phyloP scores from a whole-genome alignment of 2,888 invertebrate genomes.

The Leptinotarsa tumamoca region DNA sequence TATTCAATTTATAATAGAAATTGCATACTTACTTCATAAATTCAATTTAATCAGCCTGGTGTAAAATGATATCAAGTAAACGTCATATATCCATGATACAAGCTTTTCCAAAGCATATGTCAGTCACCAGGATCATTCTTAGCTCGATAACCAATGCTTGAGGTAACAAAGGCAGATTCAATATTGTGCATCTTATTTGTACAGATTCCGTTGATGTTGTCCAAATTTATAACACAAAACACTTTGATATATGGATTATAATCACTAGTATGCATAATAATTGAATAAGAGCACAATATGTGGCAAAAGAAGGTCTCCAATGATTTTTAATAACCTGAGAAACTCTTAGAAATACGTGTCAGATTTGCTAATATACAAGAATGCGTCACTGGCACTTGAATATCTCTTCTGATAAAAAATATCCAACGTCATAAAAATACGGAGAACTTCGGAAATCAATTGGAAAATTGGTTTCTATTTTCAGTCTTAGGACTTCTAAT shows the following conservation, averaged over 20 bases:
- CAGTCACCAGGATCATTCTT: conserved; percentile 73
- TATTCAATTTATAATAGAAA: neutral
- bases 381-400: conserved; percentile 37
- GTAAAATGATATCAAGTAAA: conserved; percentile 58
- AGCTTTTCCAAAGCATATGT: conserved; percentile 63
- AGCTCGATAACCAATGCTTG: conserved; percentile 63
- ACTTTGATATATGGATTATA: conserved; percentile 53
- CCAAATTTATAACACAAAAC: conserved; percentile 54
- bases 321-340: conserved; percentile 23
- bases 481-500: conserved; percentile 66
- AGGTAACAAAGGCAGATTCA: conserved; percentile 60
- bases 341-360: conserved; percentile 27
- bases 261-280: conserved; percentile 60
- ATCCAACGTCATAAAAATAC: conserved; percentile 50
- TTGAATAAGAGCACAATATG: conserved; percentile 45
- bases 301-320: conserved; percentile 33
- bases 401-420: conserved; percentile 32
- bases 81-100: conserved; percentile 61
- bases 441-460: conserved; percentile 43
- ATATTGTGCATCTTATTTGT: conserved; percentile 64
- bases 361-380: conserved; percentile 30
- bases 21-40: conserved; percentile 44
- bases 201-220: conserved; percentile 61
- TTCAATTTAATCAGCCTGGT: conserved; percentile 47
- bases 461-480: conserved; percentile 46